Conservation (phyloP, 1,140 invertebrate genomes). For the Drosophila watanabei region DNA sequence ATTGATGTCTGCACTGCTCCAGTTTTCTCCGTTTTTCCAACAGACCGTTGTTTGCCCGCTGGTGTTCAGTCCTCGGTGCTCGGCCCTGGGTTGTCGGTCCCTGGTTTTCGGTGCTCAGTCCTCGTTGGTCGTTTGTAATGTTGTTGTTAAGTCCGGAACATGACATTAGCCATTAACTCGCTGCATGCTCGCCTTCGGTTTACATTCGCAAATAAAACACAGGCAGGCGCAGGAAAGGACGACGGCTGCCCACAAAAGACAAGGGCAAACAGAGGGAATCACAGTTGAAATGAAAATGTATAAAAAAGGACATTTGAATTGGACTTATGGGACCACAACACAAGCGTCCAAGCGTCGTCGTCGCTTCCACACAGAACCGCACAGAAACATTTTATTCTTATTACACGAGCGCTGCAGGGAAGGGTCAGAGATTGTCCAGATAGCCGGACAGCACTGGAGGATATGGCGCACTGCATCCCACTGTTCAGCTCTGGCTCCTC, state of each 20-base stretch:
- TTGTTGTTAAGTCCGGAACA: conserved; percentile 84
- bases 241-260: conserved; percentile 21
- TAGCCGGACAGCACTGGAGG: conserved; percentile 3
- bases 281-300: conserved; percentile 84
- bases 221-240: conserved; percentile 50
- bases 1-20: conserved; percentile 76
- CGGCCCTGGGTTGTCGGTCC: conserved; percentile 12
- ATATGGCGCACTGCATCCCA: conserved; percentile 48
- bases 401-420: conserved; percentile 57
- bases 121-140: conserved; percentile 72
- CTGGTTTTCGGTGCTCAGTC: conserved; percentile 22
- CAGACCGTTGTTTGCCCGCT: conserved; percentile 62
- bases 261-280: conserved; percentile 68
- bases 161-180: conserved; percentile 84
- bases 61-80: conserved; percentile 31
- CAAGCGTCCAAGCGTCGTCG: conserved; percentile 40
- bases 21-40: conserved; percentile 47
- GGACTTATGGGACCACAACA: conserved; percentile 83
- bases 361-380: conserved; percentile 26
- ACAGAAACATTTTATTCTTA: conserved; percentile 80
- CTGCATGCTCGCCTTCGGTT: conserved; percentile 80
- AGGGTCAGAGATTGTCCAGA: conserved; percentile 39
- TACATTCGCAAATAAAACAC: conserved; percentile 84
- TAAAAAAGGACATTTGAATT: conserved; percentile 85
- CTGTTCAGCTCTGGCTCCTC: conserved; percentile 50